Base-by-base conservation (phyloP, 2,797 vertebrate genomes). In the Cossypha caffra region DNA sequence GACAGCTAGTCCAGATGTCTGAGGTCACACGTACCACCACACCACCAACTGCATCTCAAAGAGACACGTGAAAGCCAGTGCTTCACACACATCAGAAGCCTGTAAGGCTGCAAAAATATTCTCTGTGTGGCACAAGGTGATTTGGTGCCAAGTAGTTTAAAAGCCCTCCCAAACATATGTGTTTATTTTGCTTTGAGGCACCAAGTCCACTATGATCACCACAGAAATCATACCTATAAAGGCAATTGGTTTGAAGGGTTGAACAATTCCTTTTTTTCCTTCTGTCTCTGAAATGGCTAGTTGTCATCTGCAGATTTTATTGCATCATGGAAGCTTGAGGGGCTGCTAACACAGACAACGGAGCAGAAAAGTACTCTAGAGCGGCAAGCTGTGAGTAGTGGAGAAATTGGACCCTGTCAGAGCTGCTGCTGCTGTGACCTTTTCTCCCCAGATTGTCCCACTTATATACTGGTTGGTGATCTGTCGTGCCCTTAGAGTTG, bases 1-100 rank as follows among this genome's bases (percentile, higher is more conserved):
- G 93, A 71, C 72, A 97, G 85, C 57, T 74, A 78, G 76, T 79
- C 86, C 94, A 88, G 77, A 94, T 88, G 79, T 82, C 79, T 93
- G 67, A 87, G 92, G 87, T 96, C 92, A 87, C 73, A 88, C 58
- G 0, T 81, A 95, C 50, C 54, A 95, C 78, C 61, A 67, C 55
- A 86, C 67, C 78, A 95, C 79, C 94, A 94, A 93, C 73, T 88
- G 73, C 40, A 88, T 78, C 80, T 77, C 87, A 89, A 61, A 96
- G 95, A 96, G 84, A 82, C 76, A 77, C 1, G 3, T 67, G 80
- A 96, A 84, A 97, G 58, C 51, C 86, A 83, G 31, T 23, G 19
- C 77, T 90, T 87, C 59, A 40, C 57, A 54, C 61, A 67, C 52
- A 68, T 87, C 74, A 86, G 58, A 92, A 80, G n/a, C 24, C 61